Evolutionary conservation across 2,888 invertebrate species (phyloP).

Genomic region (Lithophane ornitopus): DNA sequence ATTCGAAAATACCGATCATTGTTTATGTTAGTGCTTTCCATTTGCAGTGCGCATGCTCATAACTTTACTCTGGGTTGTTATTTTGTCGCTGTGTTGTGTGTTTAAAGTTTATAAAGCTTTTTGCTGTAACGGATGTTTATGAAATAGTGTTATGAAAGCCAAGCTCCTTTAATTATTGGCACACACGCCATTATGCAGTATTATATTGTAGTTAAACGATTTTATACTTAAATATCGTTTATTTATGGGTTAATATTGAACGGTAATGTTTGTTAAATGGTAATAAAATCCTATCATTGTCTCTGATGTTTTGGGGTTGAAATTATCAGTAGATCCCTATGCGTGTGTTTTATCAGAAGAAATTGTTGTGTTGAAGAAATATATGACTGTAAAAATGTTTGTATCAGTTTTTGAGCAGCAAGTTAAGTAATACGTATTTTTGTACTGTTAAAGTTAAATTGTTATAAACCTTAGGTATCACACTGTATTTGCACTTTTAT

Average conservation of each 20-base stretch:
- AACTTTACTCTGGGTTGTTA: conserved; percentile 32
- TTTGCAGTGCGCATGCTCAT: conserved; percentile 18
- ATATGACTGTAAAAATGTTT: too few relatives aligned
- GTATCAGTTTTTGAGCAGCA: not conserved
- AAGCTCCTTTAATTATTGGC: conserved; percentile 52
- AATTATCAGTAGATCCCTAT: not conserved
- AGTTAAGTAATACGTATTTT: not conserved
- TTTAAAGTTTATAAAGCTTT: conserved; percentile 54
- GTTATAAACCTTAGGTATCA: not conserved
- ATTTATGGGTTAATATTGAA: conserved; percentile 29
- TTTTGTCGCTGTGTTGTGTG: conserved; percentile 20
- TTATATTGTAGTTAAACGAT: conserved; percentile 29
- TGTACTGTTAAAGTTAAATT: not conserved
- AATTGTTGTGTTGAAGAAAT: not conserved
- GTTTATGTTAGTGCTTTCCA: conserved; percentile 21
- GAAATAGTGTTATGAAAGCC: conserved; percentile 58
- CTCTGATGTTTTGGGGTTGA: conserved; percentile 17
- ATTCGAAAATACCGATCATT: conserved; percentile 16
- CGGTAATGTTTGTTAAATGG: not conserved
- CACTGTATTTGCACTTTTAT: not conserved
- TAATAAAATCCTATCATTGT: conserved; percentile 20
- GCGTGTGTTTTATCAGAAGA: conserved; percentile 22
- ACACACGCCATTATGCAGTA: conserved; percentile 63
- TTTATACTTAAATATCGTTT: not conserved
- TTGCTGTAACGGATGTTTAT: conserved; percentile 55